Base-by-base conservation (phyloP, 2,888 invertebrate genomes). In the Cerastis leucographa region DNA sequence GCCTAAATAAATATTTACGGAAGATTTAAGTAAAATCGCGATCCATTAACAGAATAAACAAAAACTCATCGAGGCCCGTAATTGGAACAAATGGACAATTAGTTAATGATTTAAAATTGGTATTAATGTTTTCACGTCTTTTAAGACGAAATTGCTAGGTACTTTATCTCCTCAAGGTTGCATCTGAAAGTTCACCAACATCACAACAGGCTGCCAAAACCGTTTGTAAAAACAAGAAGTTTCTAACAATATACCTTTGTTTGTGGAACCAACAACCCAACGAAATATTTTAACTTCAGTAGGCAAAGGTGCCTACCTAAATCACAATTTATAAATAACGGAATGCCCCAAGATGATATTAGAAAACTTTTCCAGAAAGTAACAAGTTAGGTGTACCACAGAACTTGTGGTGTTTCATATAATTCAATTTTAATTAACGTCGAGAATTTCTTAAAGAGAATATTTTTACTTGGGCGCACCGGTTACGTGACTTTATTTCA, bases 401-500 rank as follows among this genome's bases (percentile, higher is more conserved):
- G 78, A 85, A 76, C 65, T 78, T 79, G 76, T 77, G 74, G 74
- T 74, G 80, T 81, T 85, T 81, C 66, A 68, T 78, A 29, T 74
- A 67, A 78, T 80, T 78, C 59, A 79, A 76, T 87, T 84, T 73
- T 82, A 87, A 88, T 88, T 87, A 81, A 81, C 83, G 56, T 59
- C 35, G 59, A 62, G 78, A 87, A 78, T 80, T 76, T 77, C 76
- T 77, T 77, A 25, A 71, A 70, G 62, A 77, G 17, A 78, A 80
- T 71, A 85, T 78, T 79, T 82, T 80, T 74, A 76, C 65, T 69
- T 62, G 66, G 65, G 70, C 74, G 74, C 85, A 88, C 80, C 86
- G 81, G 85, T 54, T 79, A 74, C 78, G 84, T 78, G 85, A 79
- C 81, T 86, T 90, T 84, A 86, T 91, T 89, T 85, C 85, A 87